Evolutionary conservation across 2,797 vertebrate genomes (phyloP), one percentile per base, ranked within the genome.

Genomic region (Pempheris klunzingeri): DNA sequence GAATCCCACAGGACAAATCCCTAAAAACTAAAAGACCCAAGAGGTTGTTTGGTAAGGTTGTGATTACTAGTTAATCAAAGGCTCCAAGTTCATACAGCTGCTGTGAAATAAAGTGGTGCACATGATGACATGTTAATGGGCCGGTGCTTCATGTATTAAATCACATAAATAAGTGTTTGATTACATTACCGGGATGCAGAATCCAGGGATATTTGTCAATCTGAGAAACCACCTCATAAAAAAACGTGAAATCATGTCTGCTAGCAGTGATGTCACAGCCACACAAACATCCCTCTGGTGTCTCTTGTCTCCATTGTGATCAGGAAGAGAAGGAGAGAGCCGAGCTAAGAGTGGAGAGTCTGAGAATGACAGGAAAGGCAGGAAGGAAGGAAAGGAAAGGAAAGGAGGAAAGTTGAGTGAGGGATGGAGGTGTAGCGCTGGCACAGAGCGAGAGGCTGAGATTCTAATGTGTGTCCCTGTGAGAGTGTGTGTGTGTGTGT

Each of bases 351-450:
- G 69, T 57, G 39, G 24, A 65, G 63, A 71, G 50, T 46, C 66
- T 82, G 74, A 81, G 87, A 90, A 89, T 87, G 85, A 77, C 85
- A 81, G 88, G 89, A 90, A 90, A 83, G 63, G 79, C 79, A 83
- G 87, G 86, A 88, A 91, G 89, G 87, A 91, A 91, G 88, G 83
- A 86, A 80, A 78, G 73, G 83, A 86, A 80, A 78, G 73, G 60
- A 85, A 82, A 84, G 79, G 65, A 87, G 82, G 81, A 87, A 79
- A 88, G 81, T 81, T 32, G 78, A 88, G 83, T 46, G 64, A 86
- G 74, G 77, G 85, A 91, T 87, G 78, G 86, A 90, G 82, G 71
- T 79, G 79, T 74, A 78, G 70, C 57, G 30, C 61, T 47, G 70
- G 54, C 78, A 74, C 54, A 12, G 47, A 74, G 71, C 32, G 66